Base-by-base conservation (phyloP, 2,797 vertebrate species). In the Takifugu ocellatus region DNA sequence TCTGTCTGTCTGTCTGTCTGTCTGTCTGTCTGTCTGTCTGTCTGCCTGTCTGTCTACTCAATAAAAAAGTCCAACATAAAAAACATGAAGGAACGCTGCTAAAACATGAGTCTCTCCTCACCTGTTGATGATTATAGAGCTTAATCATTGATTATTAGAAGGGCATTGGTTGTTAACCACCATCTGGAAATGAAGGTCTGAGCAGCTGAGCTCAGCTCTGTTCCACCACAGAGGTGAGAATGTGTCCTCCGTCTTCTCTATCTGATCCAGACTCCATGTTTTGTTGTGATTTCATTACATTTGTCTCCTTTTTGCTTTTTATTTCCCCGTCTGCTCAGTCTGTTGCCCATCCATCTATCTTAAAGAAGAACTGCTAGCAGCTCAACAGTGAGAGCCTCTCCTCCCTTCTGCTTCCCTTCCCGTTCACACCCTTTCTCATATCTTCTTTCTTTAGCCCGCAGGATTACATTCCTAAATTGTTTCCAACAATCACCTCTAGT, bases 401-500 rank as follows among this genome's bases (percentile, higher is more conserved):
- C 21, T 49, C 14, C 47, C 8, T 48, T 54, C 11, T 21, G 4
- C 44, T 36, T 51, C 11, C 9, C 2, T 33, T 24, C 27, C 3
- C 6, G 51, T 46, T 54, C 45, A 27, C 21, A 3, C 5, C 39
- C 25, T 43, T 52, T 48, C 17, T 24, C 10, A 12, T 2, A 2
- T 11, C 44, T 42, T 14, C 43, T 62, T 27, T 48, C 42, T 63
- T 59, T 52, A 52, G 43, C 50, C 64, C 21, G 7, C n/a, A 16
- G 25, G 42, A 56, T 53, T 53, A 51, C 4, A 68, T 56, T 53
- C 63, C 51, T 16, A 56, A 66, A 78, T 63, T 60, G 56, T 54
- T 54, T 62, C 47, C 3, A 63, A 71, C 59, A 54, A 63, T 68
- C 31, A 49, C 61, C 47, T 66, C 54, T 61, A 61, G 6, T 56